A percentile compares a stretch with the other conserved stretches of the same genome.
These are phyloP conservation scores for Limenitis camilla DNA, from an alignment of 2,888 invertebrate species.

Conservation along the genomic window DNA sequence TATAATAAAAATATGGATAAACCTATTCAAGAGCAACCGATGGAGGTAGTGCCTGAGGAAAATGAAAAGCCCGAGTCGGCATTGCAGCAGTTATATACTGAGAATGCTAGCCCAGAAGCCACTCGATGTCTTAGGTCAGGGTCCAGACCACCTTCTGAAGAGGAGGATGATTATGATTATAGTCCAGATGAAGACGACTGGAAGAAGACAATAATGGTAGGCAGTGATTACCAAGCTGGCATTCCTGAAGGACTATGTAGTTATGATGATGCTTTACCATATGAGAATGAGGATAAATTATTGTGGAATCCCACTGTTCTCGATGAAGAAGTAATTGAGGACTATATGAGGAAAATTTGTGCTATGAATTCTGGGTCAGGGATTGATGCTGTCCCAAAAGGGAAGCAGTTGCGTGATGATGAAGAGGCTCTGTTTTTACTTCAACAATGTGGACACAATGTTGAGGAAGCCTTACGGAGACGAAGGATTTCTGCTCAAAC, in stretches of 20 bases:
- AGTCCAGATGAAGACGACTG: conserved; percentile 91
- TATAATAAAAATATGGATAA: conserved; percentile 74
- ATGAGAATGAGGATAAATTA: conserved; percentile 95
- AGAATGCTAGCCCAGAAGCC: conserved; percentile 59
- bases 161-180: conserved; percentile 88
- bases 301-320: conserved; percentile 92
- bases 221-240: conserved; percentile 92
- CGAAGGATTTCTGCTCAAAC: conserved; percentile 82
- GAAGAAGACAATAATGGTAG: conserved; percentile 97
- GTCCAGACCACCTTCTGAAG: conserved; percentile 85
- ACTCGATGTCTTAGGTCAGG: conserved; percentile 73
- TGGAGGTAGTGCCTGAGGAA: conserved; percentile 55
- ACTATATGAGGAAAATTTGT: conserved; percentile 81
- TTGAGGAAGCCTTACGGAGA: conserved; percentile 92
- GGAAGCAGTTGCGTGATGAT: conserved; percentile 87
- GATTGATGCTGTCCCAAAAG: conserved; percentile 77
- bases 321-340: conserved; percentile 82
- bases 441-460: conserved; percentile 94
- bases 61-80: conserved; percentile 65
- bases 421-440: conserved; percentile 92
- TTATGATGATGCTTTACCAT: conserved; percentile 95
- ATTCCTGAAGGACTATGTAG: conserved; percentile 93
- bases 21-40: conserved; percentile 43
- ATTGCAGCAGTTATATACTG: conserved; percentile 59
- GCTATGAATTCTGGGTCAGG: conserved; percentile 62